phyloP scores from a whole-genome alignment of 35 echinoderm and acorn worm genomes.

The Heliocidaris erythrogramma region DNA sequence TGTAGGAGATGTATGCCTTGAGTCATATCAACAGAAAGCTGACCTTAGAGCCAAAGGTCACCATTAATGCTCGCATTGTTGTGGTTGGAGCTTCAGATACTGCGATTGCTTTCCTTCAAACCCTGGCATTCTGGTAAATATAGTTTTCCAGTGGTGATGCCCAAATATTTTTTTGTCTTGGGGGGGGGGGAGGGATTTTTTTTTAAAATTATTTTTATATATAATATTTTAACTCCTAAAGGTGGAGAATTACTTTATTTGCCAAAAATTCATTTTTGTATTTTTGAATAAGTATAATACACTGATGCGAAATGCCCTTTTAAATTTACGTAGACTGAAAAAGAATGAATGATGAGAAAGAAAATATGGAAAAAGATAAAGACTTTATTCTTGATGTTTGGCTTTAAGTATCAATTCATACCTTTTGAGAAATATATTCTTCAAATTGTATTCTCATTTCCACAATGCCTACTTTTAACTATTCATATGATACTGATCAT shows the following conservation, averaged over 20 bases:
- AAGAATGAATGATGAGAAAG: no score
- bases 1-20: slow-evolving; percentile 90
- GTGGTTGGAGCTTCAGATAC: slow-evolving; percentile 95
- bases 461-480: no score
- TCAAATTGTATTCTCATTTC: no score
- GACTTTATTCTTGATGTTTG: no score
- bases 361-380: no score
- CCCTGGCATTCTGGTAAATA: slow-evolving; percentile 92
- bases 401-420: background rate
- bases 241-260: no score
- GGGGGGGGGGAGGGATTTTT: no score
- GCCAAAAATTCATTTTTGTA: no score
- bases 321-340: no score
- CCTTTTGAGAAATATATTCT: background rate
- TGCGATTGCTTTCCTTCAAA: slow-evolving; percentile 86
- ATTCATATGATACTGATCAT: background rate
- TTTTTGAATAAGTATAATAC: background rate
- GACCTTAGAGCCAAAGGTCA: slow-evolving; percentile 97
- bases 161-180: no score
- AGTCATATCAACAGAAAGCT: slow-evolving; percentile 97
- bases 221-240: no score
- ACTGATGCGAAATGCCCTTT: background rate
- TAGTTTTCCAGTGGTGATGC: background rate
- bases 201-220: no score
- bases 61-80: slow-evolving; percentile 94